Conservation (phyloP, 2,888 invertebrate species). For the Argyresthia goedartella region DNA sequence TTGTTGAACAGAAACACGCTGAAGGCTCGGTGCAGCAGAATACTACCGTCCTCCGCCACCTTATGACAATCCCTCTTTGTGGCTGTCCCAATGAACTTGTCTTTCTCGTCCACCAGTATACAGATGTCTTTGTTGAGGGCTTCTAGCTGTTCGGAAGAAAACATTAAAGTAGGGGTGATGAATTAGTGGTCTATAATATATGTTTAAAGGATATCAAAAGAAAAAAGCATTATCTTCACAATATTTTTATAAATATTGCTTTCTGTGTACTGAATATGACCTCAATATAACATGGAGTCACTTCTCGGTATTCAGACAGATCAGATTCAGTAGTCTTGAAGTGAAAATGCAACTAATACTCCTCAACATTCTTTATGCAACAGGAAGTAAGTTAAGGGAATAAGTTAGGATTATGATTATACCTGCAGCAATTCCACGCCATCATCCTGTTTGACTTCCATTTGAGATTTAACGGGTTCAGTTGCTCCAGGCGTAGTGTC, state of each 20-base stretch:
- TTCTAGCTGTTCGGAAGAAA: conserved; percentile 30
- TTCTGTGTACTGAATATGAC: no score
- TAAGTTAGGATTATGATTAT: no score
- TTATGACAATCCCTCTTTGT: conserved; percentile 92
- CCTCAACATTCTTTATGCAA: neutral
- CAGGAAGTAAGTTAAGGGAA: no score
- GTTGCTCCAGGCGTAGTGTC: conserved; percentile 31
- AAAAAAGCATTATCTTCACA: neutral
- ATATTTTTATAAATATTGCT: neutral
- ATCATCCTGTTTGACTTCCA: conserved; percentile 25
- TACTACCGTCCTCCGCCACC: conserved; percentile 73
- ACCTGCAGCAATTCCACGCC: conserved; percentile 48
- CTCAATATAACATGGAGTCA: no score
- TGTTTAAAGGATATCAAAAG: neutral
- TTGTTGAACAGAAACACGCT: conserved; percentile 97
- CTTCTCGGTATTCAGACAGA: no score
- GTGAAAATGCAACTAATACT: no score
- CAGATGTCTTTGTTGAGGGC: conserved; percentile 72
- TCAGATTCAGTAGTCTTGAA: no score
- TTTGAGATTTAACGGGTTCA: conserved; percentile 39
- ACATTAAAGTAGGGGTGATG: neutral
- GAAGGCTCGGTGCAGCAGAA: conserved; percentile 94
- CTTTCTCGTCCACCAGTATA: conserved; percentile 89
- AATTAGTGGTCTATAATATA: neutral
- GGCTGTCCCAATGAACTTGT: conserved; percentile 84